Evolutionary conservation across 2,113 vertebrate species (phyloP), one percentile per base, ranked within the genome.

Genomic region (Aptenodytes patagonicus): DNA sequence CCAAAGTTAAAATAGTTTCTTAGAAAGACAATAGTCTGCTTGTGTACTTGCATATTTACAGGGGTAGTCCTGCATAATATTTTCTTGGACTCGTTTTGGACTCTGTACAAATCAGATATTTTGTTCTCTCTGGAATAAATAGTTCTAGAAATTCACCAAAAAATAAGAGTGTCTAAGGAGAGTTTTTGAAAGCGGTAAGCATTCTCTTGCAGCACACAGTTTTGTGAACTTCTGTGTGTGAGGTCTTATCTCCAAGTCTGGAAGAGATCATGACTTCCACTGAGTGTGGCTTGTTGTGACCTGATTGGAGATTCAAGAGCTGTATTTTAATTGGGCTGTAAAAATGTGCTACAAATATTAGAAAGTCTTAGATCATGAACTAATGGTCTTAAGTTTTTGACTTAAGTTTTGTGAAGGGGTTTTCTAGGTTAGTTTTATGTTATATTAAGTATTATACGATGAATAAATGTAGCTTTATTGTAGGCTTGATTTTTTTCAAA

Each of bases 371-470:
- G 22, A 36, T 81, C 17, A 28, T 34, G 7, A 82, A 38, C 58
- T 70, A 57, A 54, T 36, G 28, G 13, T 69, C 34, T 65, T 42
- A 61, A 9, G 1, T 19, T 72, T 93, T 85, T 42, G 4, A 32
- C 46, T 42, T 46, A 10, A 31, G 14, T 73, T 84, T 52, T 70
- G 15, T 52, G 34, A 69, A 62, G 60, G 17, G 36, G 3, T 25
- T 42, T 70, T 52, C 31, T 79, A 34, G 8, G 36, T 73, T 83
- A 60, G 34, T 34, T 71, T 83, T 81, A 21, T 44, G 22, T 38
- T 15, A 4, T 72, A 5, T 24, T 60, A 81, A 82, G 2, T 78
- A 36, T 29, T 65, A 32, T 16, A n/a, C 0, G 0, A 10, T 83
- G 62, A 94, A 38, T 83, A 86, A 70, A 55, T 2, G 0, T 22